Base-by-base conservation (phyloP, 2,888 invertebrate species). In the Lottia scabra region DNA sequence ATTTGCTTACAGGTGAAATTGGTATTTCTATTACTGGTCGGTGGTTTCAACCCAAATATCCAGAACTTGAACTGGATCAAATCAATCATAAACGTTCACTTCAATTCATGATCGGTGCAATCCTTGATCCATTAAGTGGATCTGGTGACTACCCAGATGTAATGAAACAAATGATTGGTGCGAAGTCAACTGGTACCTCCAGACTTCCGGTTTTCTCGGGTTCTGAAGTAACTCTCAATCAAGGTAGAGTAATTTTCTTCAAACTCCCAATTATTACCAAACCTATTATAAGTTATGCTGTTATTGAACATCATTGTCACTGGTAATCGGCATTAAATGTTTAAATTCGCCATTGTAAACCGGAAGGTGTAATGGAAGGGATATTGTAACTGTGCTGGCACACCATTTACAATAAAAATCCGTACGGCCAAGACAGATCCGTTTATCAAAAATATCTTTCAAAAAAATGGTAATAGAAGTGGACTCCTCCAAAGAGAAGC, bases 131-230 rank as follows among this genome's bases (percentile, higher is more conserved):
- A 12, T 56, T 56, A 56, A 56, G 23, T 56, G 56, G 56, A 23
- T 38, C 38, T 38, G 88, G 88, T 1, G 93, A 94, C 89, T 94
- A 85, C 65, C 84, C 84, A 0, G 74, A 77, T 23, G 75, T 78
- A 3, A 83, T 87, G 82, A 85, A 83, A 67, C 26, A 71, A 12
- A 45, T 63, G 19, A 67, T 82, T 27, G 67, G n/a, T 16, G 65
- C 66, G 15, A 75, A 77, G 65, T 74, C 70, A 30, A 63, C 12
- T 13, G 70, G 62, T 13, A 44, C 44, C 0, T 76, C 77, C 19
- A 67, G 82, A 63, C 75, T 84, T 10, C 82, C 82, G 13, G 63
- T 56, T n/a, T 82, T 84, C 66, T 76, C 81, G 1, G 10, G 43
- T 0, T 48, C 27, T 6, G 80, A 84, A 65, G 79, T 76, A n/a